These are phyloP conservation scores for Dipodomys stephensi DNA, from an alignment of 2,113 vertebrate species.

Conservation along the genomic window DNA sequence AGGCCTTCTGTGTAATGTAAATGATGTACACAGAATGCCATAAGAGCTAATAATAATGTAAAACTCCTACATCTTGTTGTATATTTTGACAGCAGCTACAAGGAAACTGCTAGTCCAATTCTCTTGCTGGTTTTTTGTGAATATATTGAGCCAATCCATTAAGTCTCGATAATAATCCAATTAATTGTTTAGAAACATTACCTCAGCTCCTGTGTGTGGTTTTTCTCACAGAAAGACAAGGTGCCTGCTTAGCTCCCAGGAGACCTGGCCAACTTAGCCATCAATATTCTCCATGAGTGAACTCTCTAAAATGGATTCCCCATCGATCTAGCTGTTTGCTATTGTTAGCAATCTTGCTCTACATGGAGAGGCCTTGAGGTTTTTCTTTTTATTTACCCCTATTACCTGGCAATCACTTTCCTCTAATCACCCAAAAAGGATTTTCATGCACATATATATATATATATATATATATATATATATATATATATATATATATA, in stretches of 20 bases:
- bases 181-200: conserved; percentile 84
- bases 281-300: conserved; percentile 76
- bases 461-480: not conserved
- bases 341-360: conserved; percentile 69
- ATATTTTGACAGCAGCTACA: conserved; percentile 58
- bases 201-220: conserved; percentile 71
- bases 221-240: conserved; percentile 76
- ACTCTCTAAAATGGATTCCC: conserved; percentile 75
- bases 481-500: not conserved
- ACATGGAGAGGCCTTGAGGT: not conserved
- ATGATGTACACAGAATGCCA: conserved; percentile 23
- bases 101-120: conserved; percentile 51
- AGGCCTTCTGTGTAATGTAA: not conserved
- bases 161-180: conserved; percentile 83
- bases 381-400: conserved; percentile 33
- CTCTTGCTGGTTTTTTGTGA: conserved; percentile 66
- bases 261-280: conserved; percentile 74
- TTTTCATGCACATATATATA: not conserved
- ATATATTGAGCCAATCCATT: conserved; percentile 84
- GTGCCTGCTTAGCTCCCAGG: conserved; percentile 80
- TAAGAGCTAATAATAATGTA: conserved; percentile 39
- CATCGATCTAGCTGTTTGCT: conserved; percentile 72
- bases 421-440: conserved; percentile 43
- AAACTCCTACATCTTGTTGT: conserved; percentile 35
- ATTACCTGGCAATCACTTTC: conserved; percentile 30